A percentile compares a stretch with the other conserved stretches of the same genome.
These are phyloP conservation scores for Hirundo rustica DNA, from an alignment of 2,797 vertebrate species.

Conservation along the genomic window DNA sequence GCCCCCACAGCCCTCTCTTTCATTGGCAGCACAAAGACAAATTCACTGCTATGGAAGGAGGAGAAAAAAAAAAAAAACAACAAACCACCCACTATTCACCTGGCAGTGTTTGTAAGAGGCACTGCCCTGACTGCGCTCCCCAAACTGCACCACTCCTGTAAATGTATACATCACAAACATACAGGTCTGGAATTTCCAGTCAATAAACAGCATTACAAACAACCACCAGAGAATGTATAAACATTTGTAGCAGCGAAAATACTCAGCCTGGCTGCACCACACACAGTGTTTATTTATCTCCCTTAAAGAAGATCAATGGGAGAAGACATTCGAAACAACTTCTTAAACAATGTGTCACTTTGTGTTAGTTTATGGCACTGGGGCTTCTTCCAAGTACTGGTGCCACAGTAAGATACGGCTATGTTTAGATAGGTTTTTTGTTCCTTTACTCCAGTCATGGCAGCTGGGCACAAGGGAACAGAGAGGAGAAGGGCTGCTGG, in stretches of 20 bases:
- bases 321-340: conserved; percentile 64
- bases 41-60: background rate
- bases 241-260: conserved; percentile 54
- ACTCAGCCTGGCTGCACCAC: conserved; percentile 36
- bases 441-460: conserved; percentile 44
- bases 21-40: conserved; percentile 37
- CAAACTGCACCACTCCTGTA: conserved; percentile 9
- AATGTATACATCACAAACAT: conserved; percentile 69
- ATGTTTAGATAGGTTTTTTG: conserved; percentile 47
- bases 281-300: conserved; percentile 72
- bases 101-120: conserved; percentile 13
- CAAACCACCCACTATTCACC: conserved; percentile 7
- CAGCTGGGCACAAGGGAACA: background rate
- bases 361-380: conserved; percentile 62
- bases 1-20: conserved; percentile 14
- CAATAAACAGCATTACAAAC: conserved; percentile 68
- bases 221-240: conserved; percentile 60
- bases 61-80: background rate
- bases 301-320: conserved; percentile 53
- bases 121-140: background rate
- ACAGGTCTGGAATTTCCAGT: conserved; percentile 66
- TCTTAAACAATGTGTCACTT: conserved; percentile 67
- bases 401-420: conserved; percentile 56
- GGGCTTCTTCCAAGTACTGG: conserved; percentile 58
- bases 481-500: background rate